Evolutionary conservation across 1,140 invertebrate genomes (phyloP).

Genomic region (Potamilus streckersoni): DNA sequence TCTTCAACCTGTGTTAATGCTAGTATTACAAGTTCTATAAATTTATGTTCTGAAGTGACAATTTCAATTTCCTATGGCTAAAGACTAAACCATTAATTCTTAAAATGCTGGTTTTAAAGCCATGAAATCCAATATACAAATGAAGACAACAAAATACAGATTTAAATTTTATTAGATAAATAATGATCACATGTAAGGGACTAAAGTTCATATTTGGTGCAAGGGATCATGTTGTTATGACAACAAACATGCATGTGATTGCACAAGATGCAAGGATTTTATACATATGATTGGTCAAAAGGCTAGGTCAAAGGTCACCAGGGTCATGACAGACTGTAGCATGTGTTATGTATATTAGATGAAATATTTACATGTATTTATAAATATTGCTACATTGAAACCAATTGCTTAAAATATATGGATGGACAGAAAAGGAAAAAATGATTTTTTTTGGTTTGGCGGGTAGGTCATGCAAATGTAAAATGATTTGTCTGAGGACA

Average conservation of each 20-base stretch:
- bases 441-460: background rate
- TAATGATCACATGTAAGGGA: constrained; percentile 39
- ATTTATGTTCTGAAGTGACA: too few relatives aligned
- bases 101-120: too few relatives aligned
- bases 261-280: constrained; percentile 21
- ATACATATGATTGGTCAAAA: constrained; percentile 12
- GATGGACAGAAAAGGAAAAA: background rate
- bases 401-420: background rate
- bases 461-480: too few relatives aligned
- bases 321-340: background rate
- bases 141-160: constrained; percentile 10
- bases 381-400: background rate
- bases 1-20: too few relatives aligned
- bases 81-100: too few relatives aligned
- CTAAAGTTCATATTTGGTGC: constrained; percentile 32
- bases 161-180: constrained; percentile 37
- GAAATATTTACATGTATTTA: background rate
- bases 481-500: too few relatives aligned
- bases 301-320: background rate
- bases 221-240: constrained; percentile 1
- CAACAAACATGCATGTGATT: constrained; percentile 9
- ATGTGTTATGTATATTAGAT: background rate
- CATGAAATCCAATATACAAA: background rate
- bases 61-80: too few relatives aligned
- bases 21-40: too few relatives aligned